Conservation (phyloP, 2,888 invertebrate species). For the Pterobdella sp. region DNA sequence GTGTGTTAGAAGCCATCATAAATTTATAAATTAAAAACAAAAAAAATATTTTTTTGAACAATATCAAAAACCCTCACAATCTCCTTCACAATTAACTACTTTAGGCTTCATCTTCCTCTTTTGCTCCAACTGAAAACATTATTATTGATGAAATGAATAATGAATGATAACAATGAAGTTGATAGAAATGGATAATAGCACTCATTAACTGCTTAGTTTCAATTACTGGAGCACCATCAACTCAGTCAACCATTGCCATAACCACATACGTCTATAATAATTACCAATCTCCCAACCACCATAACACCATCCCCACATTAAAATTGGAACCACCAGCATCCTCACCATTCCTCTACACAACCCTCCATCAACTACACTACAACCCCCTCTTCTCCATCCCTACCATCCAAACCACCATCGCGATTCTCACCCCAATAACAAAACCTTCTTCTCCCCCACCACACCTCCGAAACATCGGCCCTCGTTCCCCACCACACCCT, state of each 20-base stretch:
- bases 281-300: not conserved
- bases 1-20: not conserved
- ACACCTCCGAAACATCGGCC: no score
- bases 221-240: no score
- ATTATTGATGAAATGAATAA: no score
- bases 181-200: no score
- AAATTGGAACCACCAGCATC: no score
- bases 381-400: not conserved
- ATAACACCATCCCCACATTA: not conserved
- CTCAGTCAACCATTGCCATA: no score
- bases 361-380: not conserved
- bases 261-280: no score
- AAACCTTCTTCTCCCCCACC: not conserved
- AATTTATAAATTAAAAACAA: not conserved
- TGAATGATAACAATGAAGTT: no score
- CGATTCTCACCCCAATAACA: not conserved
- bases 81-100: conserved; percentile 75
- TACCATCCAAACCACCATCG: not conserved
- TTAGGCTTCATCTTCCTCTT: conserved; percentile 92
- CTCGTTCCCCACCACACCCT: not conserved
- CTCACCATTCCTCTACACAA: not conserved
- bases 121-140: conserved; percentile 67
- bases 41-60: conserved; percentile 4
- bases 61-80: conserved; percentile 33
- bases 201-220: no score